These are phyloP conservation scores for Deilephila porcellus DNA, from an alignment of 2,888 invertebrate genomes.

Conservation along the genomic window DNA sequence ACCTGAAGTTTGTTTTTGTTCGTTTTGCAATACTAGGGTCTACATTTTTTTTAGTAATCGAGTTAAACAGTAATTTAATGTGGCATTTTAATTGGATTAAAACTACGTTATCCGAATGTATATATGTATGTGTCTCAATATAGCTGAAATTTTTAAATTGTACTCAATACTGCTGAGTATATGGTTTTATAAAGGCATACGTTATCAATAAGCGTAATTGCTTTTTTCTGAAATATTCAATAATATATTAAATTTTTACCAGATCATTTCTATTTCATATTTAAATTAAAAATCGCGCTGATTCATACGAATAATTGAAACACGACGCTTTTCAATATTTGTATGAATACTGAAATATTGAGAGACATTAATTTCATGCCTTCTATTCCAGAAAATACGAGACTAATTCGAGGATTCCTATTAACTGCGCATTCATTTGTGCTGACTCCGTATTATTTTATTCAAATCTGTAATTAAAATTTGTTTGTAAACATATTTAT, in stretches of 20 bases:
- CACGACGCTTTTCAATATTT: neutral
- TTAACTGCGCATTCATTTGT: neutral
- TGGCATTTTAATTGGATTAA: no score
- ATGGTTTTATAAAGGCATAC: neutral
- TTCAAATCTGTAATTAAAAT: neutral
- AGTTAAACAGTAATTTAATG: no score
- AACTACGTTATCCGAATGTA: no score
- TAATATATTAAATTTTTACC: neutral
- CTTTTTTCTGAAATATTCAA: neutral
- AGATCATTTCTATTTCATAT: neutral
- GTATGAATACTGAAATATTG: neutral
- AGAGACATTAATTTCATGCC: neutral
- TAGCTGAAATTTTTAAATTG: no score
- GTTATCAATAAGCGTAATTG: neutral
- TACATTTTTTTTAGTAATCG: no score
- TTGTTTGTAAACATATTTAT: no score
- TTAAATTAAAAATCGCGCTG: neutral
- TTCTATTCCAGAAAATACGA: neutral
- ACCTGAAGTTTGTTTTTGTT: no score
- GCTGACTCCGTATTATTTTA: neutral
- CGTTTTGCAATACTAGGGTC: no score
- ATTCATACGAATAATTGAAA: neutral
- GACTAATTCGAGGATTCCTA: neutral
- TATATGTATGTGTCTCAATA: no score
- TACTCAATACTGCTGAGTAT: neutral